phyloP scores from a whole-genome alignment of 1,140 invertebrate genomes.

The Cotesia chilonis region DNA sequence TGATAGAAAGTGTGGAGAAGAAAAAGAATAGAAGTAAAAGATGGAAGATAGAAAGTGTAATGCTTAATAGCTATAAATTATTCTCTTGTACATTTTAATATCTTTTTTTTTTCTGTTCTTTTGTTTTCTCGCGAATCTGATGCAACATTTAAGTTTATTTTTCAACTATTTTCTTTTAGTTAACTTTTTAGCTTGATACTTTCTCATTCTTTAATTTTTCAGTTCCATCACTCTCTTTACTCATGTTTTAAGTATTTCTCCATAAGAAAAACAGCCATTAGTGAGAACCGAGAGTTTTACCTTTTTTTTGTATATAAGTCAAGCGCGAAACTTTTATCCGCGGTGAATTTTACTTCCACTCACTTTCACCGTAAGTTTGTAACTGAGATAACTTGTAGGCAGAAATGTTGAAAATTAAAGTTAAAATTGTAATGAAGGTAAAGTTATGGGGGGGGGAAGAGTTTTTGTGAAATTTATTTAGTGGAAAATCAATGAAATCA shows the following conservation, averaged over 20 bases:
- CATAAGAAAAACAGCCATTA: slow-evolving; percentile 66
- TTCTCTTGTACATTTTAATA: slow-evolving; percentile 42
- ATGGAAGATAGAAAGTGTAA: slow-evolving; percentile 43
- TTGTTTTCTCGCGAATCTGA: slow-evolving; percentile 55
- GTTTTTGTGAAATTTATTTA: too few species aligned
- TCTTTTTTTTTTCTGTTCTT: slow-evolving; percentile 54
- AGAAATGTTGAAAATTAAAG: not conserved
- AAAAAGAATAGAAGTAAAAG: slow-evolving; percentile 25
- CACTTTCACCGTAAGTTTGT: slow-evolving; percentile 18
- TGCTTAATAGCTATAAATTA: slow-evolving; percentile 60
- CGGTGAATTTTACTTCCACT: slow-evolving; percentile 22
- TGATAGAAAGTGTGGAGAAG: slow-evolving; percentile 14
- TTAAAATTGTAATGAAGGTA: too few species aligned
- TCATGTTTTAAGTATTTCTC: slow-evolving; percentile 56
- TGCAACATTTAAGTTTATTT: slow-evolving; percentile 30
- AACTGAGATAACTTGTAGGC: slow-evolving; percentile 25
- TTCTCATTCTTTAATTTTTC: not conserved
- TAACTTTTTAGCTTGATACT: slow-evolving; percentile 28
- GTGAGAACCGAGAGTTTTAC: slow-evolving; percentile 65
- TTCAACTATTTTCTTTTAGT: slow-evolving; percentile 26
- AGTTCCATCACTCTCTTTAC: not conserved
- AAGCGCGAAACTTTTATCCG: slow-evolving; percentile 60
- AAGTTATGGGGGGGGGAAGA: too few species aligned
- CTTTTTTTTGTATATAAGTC: slow-evolving; percentile 51
- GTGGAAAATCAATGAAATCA: too few species aligned